Evolutionary conservation across 2,888 invertebrate genomes (phyloP).

Genomic region (Creontiades dilutus): DNA sequence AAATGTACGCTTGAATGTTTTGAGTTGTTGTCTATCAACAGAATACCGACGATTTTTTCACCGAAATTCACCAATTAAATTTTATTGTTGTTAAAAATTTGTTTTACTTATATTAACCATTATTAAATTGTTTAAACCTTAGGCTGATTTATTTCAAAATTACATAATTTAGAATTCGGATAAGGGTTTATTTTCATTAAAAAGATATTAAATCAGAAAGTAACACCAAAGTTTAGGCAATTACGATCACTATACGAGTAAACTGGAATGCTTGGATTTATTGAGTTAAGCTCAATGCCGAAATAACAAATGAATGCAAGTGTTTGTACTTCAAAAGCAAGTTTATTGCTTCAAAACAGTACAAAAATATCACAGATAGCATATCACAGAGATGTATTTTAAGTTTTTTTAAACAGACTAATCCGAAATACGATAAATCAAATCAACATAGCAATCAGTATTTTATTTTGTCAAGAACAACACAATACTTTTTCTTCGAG

Average conservation of each 20-base stretch:
- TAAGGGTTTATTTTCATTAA: too few relatives aligned
- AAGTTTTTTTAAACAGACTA: conserved; percentile 64
- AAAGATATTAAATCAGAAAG: background rate
- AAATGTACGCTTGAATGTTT: too few relatives aligned
- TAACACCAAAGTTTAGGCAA: conserved; percentile 66
- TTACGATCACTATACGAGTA: conserved; percentile 59
- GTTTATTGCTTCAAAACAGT: conserved; percentile 73
- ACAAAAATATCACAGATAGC: conserved; percentile 73
- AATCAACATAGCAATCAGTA: conserved; percentile 16
- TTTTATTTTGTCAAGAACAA: background rate
- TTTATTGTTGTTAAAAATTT: too few relatives aligned
- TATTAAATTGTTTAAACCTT: too few relatives aligned
- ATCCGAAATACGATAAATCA: conserved; percentile 16
- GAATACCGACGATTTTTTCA: too few relatives aligned
- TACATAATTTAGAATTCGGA: too few relatives aligned
- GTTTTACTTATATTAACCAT: too few relatives aligned
- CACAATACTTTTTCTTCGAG: background rate
- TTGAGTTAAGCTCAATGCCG: conserved; percentile 62
- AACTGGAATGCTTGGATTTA: conserved; percentile 18
- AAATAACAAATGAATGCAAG: conserved; percentile 68
- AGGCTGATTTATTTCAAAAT: too few relatives aligned
- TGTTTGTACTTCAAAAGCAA: conserved; percentile 73
- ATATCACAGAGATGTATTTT: conserved; percentile 70
- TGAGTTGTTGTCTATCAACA: too few relatives aligned
- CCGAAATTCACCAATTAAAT: too few relatives aligned